Conservation (phyloP, 2,113 vertebrate genomes). For the Myiozetetes cayanensis region DNA sequence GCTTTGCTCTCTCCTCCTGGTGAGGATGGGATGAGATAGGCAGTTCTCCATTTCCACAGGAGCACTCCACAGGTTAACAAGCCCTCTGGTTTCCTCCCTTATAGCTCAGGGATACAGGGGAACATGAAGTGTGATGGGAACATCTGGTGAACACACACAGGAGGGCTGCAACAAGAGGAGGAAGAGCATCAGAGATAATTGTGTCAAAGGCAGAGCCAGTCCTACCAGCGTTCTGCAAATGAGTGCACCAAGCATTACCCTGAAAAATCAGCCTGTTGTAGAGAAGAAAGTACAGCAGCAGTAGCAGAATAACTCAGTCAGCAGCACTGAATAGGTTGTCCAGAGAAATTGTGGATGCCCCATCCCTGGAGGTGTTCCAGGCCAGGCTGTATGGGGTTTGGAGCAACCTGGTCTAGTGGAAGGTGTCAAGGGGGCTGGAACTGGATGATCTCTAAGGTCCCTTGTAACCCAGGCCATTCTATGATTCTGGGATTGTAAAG, state of each 20-base stretch:
- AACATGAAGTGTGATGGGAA: not conserved
- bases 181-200: not conserved
- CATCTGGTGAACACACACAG: not conserved
- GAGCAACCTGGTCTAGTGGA: not conserved
- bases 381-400: not conserved
- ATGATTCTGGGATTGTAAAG: not conserved
- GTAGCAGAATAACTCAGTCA: not conserved
- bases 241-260: not conserved
- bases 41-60: not conserved
- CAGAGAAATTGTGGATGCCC: not conserved
- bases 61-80: not conserved
- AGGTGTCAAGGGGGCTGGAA: not conserved
- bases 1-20: not conserved
- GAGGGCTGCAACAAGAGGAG: not conserved
- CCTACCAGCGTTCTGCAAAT: not conserved
- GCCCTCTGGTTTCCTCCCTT: not conserved
- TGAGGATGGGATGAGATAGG: not conserved
- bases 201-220: not conserved
- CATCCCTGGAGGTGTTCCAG: not conserved
- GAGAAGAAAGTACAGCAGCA: not conserved
- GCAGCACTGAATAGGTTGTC: not conserved
- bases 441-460: not conserved
- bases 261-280: not conserved
- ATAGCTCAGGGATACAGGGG: not conserved
- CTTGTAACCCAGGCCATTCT: not conserved